Evolutionary conservation across 2,113 vertebrate genomes (phyloP).

Genomic region (Serinus canaria): DNA sequence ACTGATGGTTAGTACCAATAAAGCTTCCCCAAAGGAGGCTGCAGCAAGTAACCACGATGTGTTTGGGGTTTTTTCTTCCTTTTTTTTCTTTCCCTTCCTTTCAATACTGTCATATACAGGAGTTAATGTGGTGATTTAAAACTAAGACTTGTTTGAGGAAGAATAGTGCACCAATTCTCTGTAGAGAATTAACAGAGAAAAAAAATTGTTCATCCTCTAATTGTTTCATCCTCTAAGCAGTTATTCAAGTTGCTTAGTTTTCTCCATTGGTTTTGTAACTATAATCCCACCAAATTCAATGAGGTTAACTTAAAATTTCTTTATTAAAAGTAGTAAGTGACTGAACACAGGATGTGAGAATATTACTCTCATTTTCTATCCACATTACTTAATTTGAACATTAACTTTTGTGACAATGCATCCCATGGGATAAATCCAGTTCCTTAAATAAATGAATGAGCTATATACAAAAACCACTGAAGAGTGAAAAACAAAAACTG

Average conservation of each 20-base stretch:
- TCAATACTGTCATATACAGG: neutral
- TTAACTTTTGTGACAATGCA: neutral
- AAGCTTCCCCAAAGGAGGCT: neutral
- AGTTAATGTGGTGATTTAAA: neutral
- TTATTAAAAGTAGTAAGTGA: neutral
- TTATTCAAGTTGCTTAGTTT: neutral
- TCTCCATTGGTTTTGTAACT: neutral
- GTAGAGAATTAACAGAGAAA: neutral
- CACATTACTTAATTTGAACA: neutral
- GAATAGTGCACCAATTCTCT: neutral
- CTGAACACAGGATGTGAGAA: neutral
- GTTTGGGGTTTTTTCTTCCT: accelerated
- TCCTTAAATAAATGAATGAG: neutral
- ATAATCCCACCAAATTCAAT: neutral
- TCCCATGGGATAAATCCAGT: neutral
- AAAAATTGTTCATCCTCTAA: neutral
- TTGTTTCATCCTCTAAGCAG: neutral
- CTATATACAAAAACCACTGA: neutral
- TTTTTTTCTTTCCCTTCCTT: neutral
- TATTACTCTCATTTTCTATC: neutral
- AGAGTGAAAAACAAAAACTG: neutral
- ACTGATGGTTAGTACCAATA: neutral
- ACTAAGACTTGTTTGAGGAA: neutral
- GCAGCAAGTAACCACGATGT: neutral
- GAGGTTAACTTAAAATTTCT: neutral